Conservation (phyloP, 2,888 invertebrate species). For the Cheiracanthium punctorium region DNA sequence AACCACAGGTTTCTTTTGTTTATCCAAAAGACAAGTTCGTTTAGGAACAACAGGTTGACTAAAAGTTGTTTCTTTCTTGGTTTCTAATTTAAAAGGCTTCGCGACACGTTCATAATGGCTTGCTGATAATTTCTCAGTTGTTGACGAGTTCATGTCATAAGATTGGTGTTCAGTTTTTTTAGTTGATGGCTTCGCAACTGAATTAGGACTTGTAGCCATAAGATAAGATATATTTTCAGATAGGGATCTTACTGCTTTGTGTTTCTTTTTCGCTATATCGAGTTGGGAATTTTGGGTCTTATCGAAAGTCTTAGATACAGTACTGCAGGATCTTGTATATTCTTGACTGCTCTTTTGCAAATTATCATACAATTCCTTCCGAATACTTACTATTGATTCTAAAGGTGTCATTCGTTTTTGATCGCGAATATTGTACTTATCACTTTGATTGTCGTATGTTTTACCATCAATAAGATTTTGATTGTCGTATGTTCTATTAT, state of each 20-base stretch:
- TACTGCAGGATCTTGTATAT: background rate
- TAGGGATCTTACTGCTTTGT: constrained; percentile 54
- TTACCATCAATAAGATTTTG: background rate
- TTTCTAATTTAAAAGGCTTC: background rate
- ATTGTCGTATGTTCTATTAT: background rate
- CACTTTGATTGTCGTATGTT: background rate
- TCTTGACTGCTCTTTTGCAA: constrained; percentile 21
- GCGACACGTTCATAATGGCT: constrained; percentile 6
- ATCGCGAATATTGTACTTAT: constrained; percentile 8
- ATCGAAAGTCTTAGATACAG: background rate
- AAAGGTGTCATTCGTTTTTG: constrained; percentile 5
- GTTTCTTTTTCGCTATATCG: constrained; percentile 26
- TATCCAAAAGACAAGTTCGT: background rate
- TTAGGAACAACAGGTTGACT: background rate
- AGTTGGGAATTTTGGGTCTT: background rate
- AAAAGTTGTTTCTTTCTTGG: background rate
- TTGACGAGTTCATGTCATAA: background rate
- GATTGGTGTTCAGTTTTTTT: background rate
- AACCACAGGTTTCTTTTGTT: background rate
- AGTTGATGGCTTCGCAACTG: background rate
- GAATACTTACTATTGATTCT: constrained; percentile 31
- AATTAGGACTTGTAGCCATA: constrained; percentile 21
- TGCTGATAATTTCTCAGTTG: background rate
- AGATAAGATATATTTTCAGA: constrained; percentile 61
- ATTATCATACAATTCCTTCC: constrained; percentile 57